Percentiles rank a stretch among this genome's conserved stretches.
These are phyloP conservation scores for Hymenopus coronatus DNA, from an alignment of 2,888 invertebrate species.

Conservation along the genomic window DNA sequence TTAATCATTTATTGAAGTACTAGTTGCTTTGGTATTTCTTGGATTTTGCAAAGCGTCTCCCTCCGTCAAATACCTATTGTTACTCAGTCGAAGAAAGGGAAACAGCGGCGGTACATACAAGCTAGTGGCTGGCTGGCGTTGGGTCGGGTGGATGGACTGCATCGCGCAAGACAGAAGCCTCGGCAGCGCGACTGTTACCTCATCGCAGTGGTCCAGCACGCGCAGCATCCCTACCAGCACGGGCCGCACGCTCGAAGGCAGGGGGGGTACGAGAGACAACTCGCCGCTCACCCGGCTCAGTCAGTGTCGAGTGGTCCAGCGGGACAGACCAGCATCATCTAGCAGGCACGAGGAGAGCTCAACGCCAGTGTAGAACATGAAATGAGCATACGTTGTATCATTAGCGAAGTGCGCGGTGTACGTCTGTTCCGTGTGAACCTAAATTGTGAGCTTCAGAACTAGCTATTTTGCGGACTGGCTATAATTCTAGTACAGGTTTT, in stretches of 20 bases:
- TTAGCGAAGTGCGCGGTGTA: neutral
- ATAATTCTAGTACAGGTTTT: neutral
- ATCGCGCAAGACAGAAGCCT: constrained; percentile 19
- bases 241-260: constrained; percentile 1
- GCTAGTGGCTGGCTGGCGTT: neutral
- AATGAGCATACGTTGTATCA: neutral
- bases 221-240: constrained; percentile 15
- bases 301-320: constrained; percentile 21
- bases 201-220: constrained; percentile 16
- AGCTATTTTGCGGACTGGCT: too few relatives aligned
- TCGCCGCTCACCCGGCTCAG: neutral
- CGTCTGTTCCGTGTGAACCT: neutral
- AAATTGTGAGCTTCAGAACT: neutral
- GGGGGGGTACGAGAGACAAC: too few relatives aligned
- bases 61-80: neutral
- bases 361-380: constrained; percentile 3
- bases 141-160: neutral
- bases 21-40: neutral
- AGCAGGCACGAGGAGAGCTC: neutral
- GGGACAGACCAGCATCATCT: neutral
- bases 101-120: neutral
- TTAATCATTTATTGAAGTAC: too few relatives aligned
- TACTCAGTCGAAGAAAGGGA: neutral
- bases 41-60: neutral
- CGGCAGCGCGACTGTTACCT: neutral